Evolutionary conservation across 2,797 vertebrate genomes (phyloP).

Genomic region (Hephaestus fuliginosus): DNA sequence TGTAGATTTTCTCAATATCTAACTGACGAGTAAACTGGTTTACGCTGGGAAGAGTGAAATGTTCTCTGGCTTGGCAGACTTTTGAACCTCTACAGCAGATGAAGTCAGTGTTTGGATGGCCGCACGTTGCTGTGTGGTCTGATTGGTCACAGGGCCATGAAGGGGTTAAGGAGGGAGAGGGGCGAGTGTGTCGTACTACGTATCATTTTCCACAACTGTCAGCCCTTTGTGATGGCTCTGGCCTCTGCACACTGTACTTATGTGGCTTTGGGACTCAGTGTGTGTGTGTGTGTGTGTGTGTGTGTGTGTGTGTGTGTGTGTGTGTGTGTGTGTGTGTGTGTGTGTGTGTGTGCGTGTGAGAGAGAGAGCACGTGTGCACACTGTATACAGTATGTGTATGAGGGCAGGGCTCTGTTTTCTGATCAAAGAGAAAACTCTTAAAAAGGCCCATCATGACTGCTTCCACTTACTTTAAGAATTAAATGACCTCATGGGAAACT

Average conservation of each 20-base stretch:
- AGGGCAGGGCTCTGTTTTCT: slow-evolving; percentile 30
- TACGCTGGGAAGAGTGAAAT: neutral
- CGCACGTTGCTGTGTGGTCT: neutral
- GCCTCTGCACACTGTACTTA: slow-evolving; percentile 65
- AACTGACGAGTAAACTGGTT: neutral
- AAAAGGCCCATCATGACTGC: slow-evolving; percentile 32
- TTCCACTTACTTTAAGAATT: slow-evolving; percentile 29
- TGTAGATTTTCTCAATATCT: neutral
- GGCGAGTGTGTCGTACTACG: slow-evolving; percentile 45
- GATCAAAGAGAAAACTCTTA: slow-evolving; percentile 57
- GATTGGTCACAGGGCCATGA: slow-evolving; percentile 26
- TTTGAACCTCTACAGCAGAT: neutral
- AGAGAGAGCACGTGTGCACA: neutral
- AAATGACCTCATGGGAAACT: slow-evolving; percentile 42
- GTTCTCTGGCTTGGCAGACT: neutral
- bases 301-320: no score
- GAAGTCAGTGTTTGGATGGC: slow-evolving; percentile 6
- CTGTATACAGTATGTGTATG: slow-evolving; percentile 43
- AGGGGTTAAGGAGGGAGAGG: slow-evolving; percentile 57
- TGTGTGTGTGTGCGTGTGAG: slow-evolving; percentile 11
- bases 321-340: slow-evolving; percentile 29
- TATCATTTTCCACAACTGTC: slow-evolving; percentile 74
- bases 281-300: slow-evolving; percentile 22
- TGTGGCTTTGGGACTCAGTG: slow-evolving; percentile 62
- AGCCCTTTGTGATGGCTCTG: slow-evolving; percentile 71